Conservation (phyloP, 2,888 invertebrate species). For the Troides helena region DNA sequence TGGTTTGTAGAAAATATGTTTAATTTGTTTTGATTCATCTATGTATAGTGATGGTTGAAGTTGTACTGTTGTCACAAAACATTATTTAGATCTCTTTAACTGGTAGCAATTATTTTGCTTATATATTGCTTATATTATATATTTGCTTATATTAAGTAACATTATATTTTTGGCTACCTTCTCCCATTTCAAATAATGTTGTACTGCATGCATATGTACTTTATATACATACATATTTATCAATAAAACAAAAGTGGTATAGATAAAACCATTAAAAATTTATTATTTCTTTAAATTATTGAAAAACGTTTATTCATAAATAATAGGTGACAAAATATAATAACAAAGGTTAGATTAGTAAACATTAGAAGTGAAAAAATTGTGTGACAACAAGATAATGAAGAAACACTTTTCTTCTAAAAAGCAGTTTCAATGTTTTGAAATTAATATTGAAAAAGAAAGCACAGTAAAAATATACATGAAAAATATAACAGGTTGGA, state of each 20-base stretch:
- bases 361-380: slow-evolving; percentile 34
- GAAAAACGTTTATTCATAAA: slow-evolving; percentile 13
- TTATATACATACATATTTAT: no score
- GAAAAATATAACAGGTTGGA: slow-evolving; percentile 33
- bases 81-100: no score
- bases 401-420: slow-evolving; percentile 62
- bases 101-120: no score
- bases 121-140: no score
- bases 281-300: slow-evolving; percentile 28
- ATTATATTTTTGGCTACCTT: no score
- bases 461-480: slow-evolving; percentile 36
- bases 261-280: slow-evolving; percentile 26
- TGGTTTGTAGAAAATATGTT: neutral
- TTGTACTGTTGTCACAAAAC: no score
- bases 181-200: no score
- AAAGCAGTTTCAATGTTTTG: slow-evolving; percentile 52
- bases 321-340: slow-evolving; percentile 26
- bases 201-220: no score
- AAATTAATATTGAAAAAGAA: slow-evolving; percentile 38
- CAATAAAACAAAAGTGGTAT: slow-evolving; percentile 32
- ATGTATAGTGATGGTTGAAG: no score
- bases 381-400: slow-evolving; percentile 40
- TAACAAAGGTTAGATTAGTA: slow-evolving; percentile 29
- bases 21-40: neutral
- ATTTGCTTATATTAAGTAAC: no score